Evolutionary conservation across 2,888 invertebrate genomes (phyloP), one percentile per base, ranked within the genome.

Genomic region (Acleris sparsana): DNA sequence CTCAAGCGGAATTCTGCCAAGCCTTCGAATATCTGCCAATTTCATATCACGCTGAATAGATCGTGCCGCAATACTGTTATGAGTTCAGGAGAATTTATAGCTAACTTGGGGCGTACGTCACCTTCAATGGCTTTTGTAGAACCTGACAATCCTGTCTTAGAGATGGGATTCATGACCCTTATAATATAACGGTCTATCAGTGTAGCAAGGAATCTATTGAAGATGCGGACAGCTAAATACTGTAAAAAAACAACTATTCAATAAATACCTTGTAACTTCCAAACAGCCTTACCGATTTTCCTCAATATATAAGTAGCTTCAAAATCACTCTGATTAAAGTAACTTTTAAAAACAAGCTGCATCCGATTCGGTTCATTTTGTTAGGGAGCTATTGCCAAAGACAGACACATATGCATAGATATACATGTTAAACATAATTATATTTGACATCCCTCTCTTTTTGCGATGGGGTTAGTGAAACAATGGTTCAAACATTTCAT

Each of bases 51-150:
- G 56, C 46, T 73, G 70, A 74, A 76, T 73, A 72, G 70, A 67
- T 69, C 72, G 73, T 55, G 67, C 72, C 69, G 73, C 68, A 76
- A 76, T 70, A 59, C 70, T 63, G 67, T 64, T 66, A 68, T 67
- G 66, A 71, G 65, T 64, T 69, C 70, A 44, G 49, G 56, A 64
- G 68, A 68, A 76, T 76, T 77, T 76, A 78, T 74, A 65, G 58
- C 69, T 48, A 33, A 49, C 65, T 53, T 61, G 18, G 69, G 48
- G 57, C 71, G 61, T 73, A 71, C 69, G 68, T 75, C 70, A 71
- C 68, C 72, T 61, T 68, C 65, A 70, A 72, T 72, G 67, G 68
- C 68, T 68, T 71, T 64, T 70, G 70, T 66, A 62, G 62, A 69
- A 64, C 70, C 56, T 59, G 48, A 62, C 66, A 66, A 61, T 66